phyloP scores from a whole-genome alignment of 2,797 vertebrate species.

The Hylomyscus alleni region DNA sequence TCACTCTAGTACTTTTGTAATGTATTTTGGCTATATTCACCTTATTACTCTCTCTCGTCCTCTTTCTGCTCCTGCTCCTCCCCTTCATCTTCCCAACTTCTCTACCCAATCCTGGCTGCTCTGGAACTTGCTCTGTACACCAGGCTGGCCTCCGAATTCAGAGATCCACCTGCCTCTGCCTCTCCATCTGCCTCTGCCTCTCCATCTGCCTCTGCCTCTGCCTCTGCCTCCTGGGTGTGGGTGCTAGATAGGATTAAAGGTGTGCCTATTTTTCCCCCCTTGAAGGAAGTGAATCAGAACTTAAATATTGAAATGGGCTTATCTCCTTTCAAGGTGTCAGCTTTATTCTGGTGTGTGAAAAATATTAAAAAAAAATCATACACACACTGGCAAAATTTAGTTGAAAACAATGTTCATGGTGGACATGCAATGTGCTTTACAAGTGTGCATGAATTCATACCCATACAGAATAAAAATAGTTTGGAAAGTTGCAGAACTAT shows the following conservation, averaged over 20 bases:
- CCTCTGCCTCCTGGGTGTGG: neutral
- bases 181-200: no score
- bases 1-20: neutral
- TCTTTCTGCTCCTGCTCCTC: neutral
- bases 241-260: neutral
- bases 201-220: neutral
- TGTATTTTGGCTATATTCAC: neutral
- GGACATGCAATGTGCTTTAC: neutral
- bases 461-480: neutral
- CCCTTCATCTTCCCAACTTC: neutral
- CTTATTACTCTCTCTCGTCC: neutral
- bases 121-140: neutral
- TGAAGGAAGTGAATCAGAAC: constrained; percentile 12
- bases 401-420: constrained; percentile 30
- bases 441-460: neutral
- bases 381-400: neutral
- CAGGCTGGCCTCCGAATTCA: neutral
- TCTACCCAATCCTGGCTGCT: neutral
- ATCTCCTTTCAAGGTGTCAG: neutral
- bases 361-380: constrained; percentile 17
- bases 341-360: constrained; percentile 61
- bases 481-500: neutral
- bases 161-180: neutral
- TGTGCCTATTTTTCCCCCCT: neutral
- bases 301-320: constrained; percentile 57